Evolutionary conservation across 2,888 invertebrate species (phyloP), one percentile per base, ranked within the genome.

Genomic region (Allacma fusca): DNA sequence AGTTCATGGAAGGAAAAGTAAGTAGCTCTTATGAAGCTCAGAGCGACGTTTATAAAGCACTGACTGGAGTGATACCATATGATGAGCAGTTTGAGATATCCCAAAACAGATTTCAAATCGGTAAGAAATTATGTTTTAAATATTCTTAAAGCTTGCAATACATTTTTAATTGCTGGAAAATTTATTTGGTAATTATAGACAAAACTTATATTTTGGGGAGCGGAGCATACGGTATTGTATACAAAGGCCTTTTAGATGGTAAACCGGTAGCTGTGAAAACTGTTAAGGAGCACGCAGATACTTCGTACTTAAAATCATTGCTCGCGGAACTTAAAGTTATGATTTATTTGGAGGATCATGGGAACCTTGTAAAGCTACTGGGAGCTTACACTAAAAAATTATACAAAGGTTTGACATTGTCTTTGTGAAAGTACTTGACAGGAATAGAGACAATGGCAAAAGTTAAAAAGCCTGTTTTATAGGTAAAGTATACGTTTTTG

Each of bases 401-500:
- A 23, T 59, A 13, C 40, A 40, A 40, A 40, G 40, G 40, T 40
- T 5, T 9, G 40, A n/a, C n/a, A n/a, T n/a, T n/a, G n/a, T n/a
- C n/a, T n/a, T n/a, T n/a, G n/a, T n/a, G n/a, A n/a, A n/a, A n/a
- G n/a, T n/a, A n/a, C n/a, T n/a, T n/a, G n/a, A n/a, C n/a, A n/a
- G n/a, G n/a, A n/a, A n/a, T n/a, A n/a, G n/a, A n/a, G n/a, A n/a
- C n/a, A n/a, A n/a, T n/a, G n/a, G n/a, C n/a, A n/a, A n/a, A n/a
- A n/a, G n/a, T n/a, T n/a, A n/a, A n/a, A n/a, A n/a, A n/a, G n/a
- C n/a, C n/a, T n/a, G n/a, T n/a, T n/a, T n/a, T n/a, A n/a, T 23
- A 59, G 59, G 59, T 13, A 23, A 21, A 59, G 59, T 59, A 23
- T 59, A 59, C 59, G 59, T 59, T 59, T 59, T 59, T n/a, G 59